Conservation (phyloP, 1,140 invertebrate species). For the Anagrus nilaparvatae region DNA sequence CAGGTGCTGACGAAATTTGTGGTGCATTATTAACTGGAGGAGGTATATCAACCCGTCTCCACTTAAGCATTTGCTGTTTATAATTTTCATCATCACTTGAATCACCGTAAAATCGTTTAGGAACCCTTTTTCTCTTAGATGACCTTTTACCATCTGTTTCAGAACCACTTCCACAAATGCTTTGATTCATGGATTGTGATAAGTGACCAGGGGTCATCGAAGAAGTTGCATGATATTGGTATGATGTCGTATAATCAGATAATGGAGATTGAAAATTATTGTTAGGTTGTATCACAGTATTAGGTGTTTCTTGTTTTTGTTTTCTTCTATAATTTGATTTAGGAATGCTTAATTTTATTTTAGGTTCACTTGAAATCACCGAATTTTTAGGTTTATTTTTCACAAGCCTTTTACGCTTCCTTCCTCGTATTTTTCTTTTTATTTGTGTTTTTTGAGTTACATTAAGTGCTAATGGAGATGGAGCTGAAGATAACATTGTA, state of each 20-base stretch:
- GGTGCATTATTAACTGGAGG: conserved; percentile 12
- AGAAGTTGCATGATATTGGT: conserved; percentile 10
- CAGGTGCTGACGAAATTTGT: conserved; percentile 1
- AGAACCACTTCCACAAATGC: conserved; percentile 21
- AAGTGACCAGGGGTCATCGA: background rate
- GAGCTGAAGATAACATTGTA: conserved; percentile 11
- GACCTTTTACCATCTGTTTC: conserved; percentile 54
- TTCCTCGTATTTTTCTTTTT: conserved; percentile 24
- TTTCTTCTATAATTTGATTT: conserved; percentile 34
- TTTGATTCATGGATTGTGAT: conserved; percentile 14
- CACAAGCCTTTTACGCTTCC: conserved; percentile 18
- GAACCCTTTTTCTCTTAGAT: conserved; percentile 65
- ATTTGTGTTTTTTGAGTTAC: conserved; percentile 41
- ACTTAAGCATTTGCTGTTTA: conserved; percentile 52
- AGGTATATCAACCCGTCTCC: conserved; percentile 54
- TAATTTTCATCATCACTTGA: conserved; percentile 69
- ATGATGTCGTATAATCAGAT: background rate
- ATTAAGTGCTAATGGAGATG: conserved; percentile 8
- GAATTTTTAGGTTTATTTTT: conserved; percentile 14
- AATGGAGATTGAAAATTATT: background rate
- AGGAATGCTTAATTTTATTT: conserved; percentile 41
- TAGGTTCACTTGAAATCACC: too few species aligned
- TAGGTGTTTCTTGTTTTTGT: background rate
- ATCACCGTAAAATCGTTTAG: conserved; percentile 77
- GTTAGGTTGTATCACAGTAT: background rate